These are phyloP conservation scores for Drosophila kuntzei DNA, from an alignment of 2,888 invertebrate genomes.

Conservation along the genomic window DNA sequence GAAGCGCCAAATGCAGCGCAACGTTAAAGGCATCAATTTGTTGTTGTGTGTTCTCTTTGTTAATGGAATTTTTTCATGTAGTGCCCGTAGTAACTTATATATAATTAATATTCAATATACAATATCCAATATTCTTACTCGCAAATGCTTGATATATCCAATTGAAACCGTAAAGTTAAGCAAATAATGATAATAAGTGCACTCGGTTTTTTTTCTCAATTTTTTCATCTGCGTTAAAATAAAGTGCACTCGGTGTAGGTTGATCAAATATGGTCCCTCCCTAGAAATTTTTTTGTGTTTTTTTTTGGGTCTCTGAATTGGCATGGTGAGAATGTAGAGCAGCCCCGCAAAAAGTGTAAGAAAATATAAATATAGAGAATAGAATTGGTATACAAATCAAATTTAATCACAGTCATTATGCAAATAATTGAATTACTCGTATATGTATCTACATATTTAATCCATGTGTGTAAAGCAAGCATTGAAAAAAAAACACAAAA, in stretches of 20 bases:
- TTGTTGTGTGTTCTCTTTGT: slow-evolving; percentile 22
- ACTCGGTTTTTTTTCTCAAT: slow-evolving; percentile 28
- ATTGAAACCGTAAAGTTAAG: neutral
- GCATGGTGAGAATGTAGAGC: slow-evolving; percentile 1
- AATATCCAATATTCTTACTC: no score
- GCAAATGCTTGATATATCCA: neutral
- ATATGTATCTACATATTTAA: slow-evolving; percentile 54
- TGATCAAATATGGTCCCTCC: slow-evolving; percentile 19
- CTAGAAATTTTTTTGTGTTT: slow-evolving; percentile 8
- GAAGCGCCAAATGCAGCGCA: slow-evolving; percentile 25
- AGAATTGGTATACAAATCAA: slow-evolving; percentile 1
- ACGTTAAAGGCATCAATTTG: slow-evolving; percentile 40
- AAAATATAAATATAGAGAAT: slow-evolving; percentile 8
- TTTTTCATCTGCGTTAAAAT: slow-evolving; percentile 30
- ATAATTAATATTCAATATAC: no score
- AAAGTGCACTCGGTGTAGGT: slow-evolving; percentile 32
- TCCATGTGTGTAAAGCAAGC: slow-evolving; percentile 66
- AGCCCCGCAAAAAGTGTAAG: slow-evolving; percentile 1
- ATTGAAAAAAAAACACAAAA: slow-evolving; percentile 55
- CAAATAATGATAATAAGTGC: slow-evolving; percentile 14
- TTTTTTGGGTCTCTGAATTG: slow-evolving; percentile 19
- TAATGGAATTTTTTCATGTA: neutral
- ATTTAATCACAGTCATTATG: slow-evolving; percentile 25
- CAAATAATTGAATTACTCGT: slow-evolving; percentile 29
- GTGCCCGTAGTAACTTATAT: neutral